phyloP scores from a whole-genome alignment of 2,113 vertebrate genomes.

The Gadus chalcogrammus region DNA sequence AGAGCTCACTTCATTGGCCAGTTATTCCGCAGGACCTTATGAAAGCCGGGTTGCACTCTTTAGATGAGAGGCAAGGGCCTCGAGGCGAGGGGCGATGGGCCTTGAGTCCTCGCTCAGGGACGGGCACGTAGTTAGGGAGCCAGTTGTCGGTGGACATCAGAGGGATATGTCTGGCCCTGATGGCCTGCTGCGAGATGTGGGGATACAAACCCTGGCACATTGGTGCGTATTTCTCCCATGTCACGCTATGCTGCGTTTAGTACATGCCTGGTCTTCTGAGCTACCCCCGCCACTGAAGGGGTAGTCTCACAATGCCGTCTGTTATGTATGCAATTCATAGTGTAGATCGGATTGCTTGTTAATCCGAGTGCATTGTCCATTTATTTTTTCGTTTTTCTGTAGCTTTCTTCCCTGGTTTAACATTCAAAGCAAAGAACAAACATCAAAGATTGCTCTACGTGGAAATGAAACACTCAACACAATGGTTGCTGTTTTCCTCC shows the following conservation, averaged over 20 bases:
- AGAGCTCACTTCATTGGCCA: slow-evolving; percentile 2
- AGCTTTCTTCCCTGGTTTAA: neutral
- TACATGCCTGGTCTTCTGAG: slow-evolving; percentile 10
- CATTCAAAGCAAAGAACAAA: neutral
- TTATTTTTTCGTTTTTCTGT: neutral
- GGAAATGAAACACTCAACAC: slow-evolving; percentile 8
- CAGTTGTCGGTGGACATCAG: slow-evolving; percentile 63
- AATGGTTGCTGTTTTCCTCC: neutral
- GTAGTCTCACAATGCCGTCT: slow-evolving; percentile 5
- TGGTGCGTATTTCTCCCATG: slow-evolving; percentile 32
- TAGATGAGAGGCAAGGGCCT: slow-evolving; percentile 33
- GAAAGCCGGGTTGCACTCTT: slow-evolving; percentile 20
- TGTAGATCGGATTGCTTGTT: no score
- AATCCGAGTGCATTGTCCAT: neutral
- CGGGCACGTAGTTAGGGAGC: slow-evolving; percentile 32
- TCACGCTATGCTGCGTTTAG: slow-evolving; percentile 13
- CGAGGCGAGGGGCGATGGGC: slow-evolving; percentile 8
- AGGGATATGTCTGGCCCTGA: slow-evolving; percentile 37
- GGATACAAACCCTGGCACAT: slow-evolving; percentile 43
- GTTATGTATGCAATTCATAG: no score
- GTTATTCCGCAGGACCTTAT: slow-evolving; percentile 17
- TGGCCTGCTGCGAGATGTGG: slow-evolving; percentile 53
- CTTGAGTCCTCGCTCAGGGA: slow-evolving; percentile 7
- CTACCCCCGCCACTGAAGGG: neutral
- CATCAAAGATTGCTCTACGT: neutral